Base-by-base conservation (phyloP, 2,113 vertebrate genomes). In the Dromaius novaehollandiae region DNA sequence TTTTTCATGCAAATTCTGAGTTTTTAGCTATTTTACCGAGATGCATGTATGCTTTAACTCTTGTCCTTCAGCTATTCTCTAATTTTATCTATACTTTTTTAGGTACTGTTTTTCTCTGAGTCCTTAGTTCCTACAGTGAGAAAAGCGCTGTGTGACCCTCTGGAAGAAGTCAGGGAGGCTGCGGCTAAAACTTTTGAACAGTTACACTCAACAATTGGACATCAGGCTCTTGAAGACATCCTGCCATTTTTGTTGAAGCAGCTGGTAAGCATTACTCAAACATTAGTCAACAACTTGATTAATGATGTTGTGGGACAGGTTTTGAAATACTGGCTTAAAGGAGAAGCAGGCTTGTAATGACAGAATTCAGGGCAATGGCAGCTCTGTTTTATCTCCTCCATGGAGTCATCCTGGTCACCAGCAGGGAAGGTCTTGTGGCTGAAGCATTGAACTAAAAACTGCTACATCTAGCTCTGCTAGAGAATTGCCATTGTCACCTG, bases 171-270 rank as follows among this genome's bases (percentile, higher is more conserved):
- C 74, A 89, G 99, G 75, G 99, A 99, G 97, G 99, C 99, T 6
- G 99, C 99, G 2, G 99, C 99, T 90, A 99, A 99, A 98, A 99
- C 99, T 19, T 99, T 99, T 40, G 99, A 99, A 96, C 99, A 99
- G 97, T 98, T 99, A 85, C 99, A 99, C 36, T 98, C 99, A n/a
- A 99, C 99, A 87, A 99, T 99, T 12, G 99, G 99, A 44, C 98
- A 99, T 98, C 99, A 99, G 97, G 99, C 99, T 3, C 98, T 99
- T 82, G 99, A 99, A 66, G 99, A 99, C 96, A 99, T 99, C 93
- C 98, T 99, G 86, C 99, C 99, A 0, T 99, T 98, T 40, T 97
- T 99, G 88, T 98, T 99, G 95, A 99, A 98, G 95, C 99, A 99
- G 96, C 98, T 99, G 98, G 99, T 99, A 97, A 98, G 98, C 88